Base-by-base conservation (phyloP, 1,140 invertebrate genomes). In the Eciton burchellii region DNA sequence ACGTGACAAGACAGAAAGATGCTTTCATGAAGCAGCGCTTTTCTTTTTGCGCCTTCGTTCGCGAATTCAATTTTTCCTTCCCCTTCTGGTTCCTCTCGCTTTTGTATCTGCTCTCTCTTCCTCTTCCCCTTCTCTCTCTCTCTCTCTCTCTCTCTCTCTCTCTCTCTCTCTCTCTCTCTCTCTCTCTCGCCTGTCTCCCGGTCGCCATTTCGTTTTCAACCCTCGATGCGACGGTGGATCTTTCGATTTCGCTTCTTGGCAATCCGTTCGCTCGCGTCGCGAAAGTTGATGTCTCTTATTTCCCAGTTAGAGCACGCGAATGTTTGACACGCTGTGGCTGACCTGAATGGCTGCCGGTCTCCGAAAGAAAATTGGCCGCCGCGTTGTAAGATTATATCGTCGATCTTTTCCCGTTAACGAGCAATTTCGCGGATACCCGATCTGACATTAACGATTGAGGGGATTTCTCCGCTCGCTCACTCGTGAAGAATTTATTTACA, bases 1-100 rank as follows among this genome's bases (percentile, higher is more conserved):
- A 26, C 29, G 35, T 35, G 49, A 21, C 49, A 19, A 47, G 29
- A 54, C 65, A 57, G 59, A 86, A 74, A 81, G 62, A 84, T 86
- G 76, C 85, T 86, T 84, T 84, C 85, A 86, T 84, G 84, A 84
- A 86, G 70, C 54, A 62, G 63, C 29, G 45, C 65, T 56, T 87
- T 79, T 85, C 62, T 72, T 85, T 87, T 83, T 56, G 35, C 47
- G 47, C 56, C 29, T 74, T 85, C 54, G 43, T 81, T 76, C 57
- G n/a, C 62, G 43, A 68, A 77, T 59, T 57, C 84, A 52, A 81
- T 85, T 84, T 63, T 82, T 86, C 52, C 65, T 81, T 74, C 47
- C 57, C 35, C 21, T 83, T 77, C n/a, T 62, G 43, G 52, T 68
- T 49, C 43, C 49, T 59, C n/a, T 85, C 19, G 68, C 62, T 77